phyloP scores from a whole-genome alignment of 2,888 invertebrate genomes.

The Monopis laevigella region DNA sequence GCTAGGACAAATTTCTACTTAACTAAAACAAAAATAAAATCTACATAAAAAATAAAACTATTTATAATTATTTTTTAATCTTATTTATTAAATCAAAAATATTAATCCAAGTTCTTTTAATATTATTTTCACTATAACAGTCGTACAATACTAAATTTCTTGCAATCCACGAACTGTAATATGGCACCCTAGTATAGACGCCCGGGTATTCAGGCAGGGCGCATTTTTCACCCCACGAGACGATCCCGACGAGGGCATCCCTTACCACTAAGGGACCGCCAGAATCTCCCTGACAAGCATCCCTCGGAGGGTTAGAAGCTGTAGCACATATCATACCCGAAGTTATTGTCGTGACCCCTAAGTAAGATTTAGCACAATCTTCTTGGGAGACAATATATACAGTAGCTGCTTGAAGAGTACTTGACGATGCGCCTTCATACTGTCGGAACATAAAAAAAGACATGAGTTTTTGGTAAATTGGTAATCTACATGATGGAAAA shows the following conservation, averaged over 20 bases:
- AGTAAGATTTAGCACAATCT: constrained; percentile 42
- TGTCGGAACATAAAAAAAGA: constrained; percentile 26
- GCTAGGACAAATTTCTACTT: too few relatives aligned
- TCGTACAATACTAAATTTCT: constrained; percentile 1
- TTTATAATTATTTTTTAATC: too few relatives aligned
- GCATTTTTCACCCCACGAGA: constrained; percentile 68
- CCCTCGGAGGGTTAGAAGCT: constrained; percentile 35
- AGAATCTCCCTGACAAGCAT: constrained; percentile 67
- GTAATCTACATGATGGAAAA: too few relatives aligned
- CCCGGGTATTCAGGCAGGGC: constrained; percentile 61
- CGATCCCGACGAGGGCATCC: constrained; percentile 55
- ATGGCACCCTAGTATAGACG: constrained; percentile 62
- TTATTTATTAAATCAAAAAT: too few relatives aligned
- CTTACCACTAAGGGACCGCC: constrained; percentile 66
- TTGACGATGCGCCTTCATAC: constrained; percentile 39
- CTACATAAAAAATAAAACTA: too few relatives aligned
- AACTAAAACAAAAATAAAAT: too few relatives aligned
- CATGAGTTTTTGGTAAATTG: too few relatives aligned
- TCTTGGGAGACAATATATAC: constrained; percentile 45
- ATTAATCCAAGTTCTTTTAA: too few relatives aligned
- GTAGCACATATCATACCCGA: constrained; percentile 54
- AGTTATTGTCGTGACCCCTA: constrained; percentile 33
- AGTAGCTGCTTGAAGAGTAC: constrained; percentile 37
- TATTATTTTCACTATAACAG: background rate
- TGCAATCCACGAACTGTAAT: constrained; percentile 22